Conservation (phyloP, 2,888 invertebrate genomes). For the Diabrotica balteata region DNA sequence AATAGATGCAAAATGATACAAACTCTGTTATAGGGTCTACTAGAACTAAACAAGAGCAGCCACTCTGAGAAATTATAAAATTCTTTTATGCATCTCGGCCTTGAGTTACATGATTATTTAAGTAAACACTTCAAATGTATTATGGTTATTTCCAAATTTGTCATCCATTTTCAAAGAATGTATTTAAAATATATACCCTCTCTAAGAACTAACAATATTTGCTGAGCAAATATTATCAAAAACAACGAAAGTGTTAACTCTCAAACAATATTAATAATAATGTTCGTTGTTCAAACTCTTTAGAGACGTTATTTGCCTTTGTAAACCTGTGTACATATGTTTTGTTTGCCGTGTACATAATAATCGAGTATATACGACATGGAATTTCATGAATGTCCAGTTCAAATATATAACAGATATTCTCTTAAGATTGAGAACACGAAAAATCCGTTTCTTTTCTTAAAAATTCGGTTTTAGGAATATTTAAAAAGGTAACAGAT, state of each 20-base stretch:
- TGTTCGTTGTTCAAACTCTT: slow-evolving; percentile 50
- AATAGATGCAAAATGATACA: no score
- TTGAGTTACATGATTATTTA: no score
- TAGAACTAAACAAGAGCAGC: no score
- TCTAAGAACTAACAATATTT: slow-evolving; percentile 33
- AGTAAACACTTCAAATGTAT: no score
- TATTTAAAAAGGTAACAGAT: no score
- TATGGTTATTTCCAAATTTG: slow-evolving; percentile 25
- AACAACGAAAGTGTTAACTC: slow-evolving; percentile 50
- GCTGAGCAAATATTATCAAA: slow-evolving; percentile 36
- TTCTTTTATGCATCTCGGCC: no score
- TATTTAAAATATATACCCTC: slow-evolving; percentile 26
- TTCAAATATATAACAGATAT: slow-evolving; percentile 37
- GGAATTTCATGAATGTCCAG: slow-evolving; percentile 46
- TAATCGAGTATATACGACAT: slow-evolving; percentile 34
- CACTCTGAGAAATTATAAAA: no score
- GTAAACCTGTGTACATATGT: slow-evolving; percentile 44
- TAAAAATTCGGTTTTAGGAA: slow-evolving; percentile 9
- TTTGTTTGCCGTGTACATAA: slow-evolving; percentile 44
- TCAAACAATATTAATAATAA: slow-evolving; percentile 50
- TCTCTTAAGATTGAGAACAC: slow-evolving; percentile 9
- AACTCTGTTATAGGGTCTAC: no score
- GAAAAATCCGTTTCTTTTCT: slow-evolving; percentile 10
- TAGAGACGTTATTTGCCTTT: slow-evolving; percentile 48
- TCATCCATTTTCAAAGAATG: slow-evolving; percentile 32